Percentiles rank a stretch among this genome's conserved stretches.
Conservation (phyloP, 2,113 vertebrate species). For the Orthonyx spaldingii region DNA sequence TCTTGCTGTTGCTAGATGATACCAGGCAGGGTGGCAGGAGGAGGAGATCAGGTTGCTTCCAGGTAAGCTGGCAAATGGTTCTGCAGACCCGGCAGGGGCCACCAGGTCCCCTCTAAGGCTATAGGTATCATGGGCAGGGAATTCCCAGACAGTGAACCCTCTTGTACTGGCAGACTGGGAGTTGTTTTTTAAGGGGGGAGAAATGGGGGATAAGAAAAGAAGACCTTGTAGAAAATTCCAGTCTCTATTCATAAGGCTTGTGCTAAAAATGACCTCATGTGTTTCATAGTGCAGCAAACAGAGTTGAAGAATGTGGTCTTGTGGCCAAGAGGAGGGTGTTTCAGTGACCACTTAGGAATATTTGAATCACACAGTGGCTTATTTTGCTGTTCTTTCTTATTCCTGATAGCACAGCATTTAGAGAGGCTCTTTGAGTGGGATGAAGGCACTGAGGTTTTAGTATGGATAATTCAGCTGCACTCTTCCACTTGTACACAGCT, state of each 20-base stretch:
- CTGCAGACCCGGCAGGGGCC: background rate
- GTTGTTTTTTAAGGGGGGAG: background rate
- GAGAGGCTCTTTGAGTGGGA: background rate
- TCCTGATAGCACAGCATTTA: background rate
- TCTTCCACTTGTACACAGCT: background rate
- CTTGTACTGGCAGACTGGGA: background rate
- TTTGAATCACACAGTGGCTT: slow-evolving; percentile 16
- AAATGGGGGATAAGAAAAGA: slow-evolving; percentile 45
- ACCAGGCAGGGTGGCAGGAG: background rate
- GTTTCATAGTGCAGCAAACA: slow-evolving; percentile 10
- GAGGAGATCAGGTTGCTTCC: slow-evolving; percentile 21
- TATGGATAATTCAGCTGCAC: background rate
- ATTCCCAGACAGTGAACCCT: slow-evolving; percentile 32
- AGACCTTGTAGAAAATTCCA: slow-evolving; percentile 50
- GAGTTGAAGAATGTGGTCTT: slow-evolving; percentile 1
- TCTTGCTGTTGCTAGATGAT: background rate
- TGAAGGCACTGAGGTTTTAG: background rate
- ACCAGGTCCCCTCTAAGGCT: background rate
- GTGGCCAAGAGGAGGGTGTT: slow-evolving; percentile 20
- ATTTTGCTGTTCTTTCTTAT: background rate
- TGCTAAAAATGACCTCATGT: slow-evolving; percentile 52
- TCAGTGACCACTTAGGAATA: slow-evolving; percentile 25
- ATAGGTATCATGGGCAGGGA: slow-evolving; percentile 8
- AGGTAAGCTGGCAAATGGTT: slow-evolving; percentile 2
- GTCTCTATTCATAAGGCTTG: slow-evolving; percentile 34